phyloP scores from a whole-genome alignment of 2,113 vertebrate species.

The Rhinolophus ferrumequinum region DNA sequence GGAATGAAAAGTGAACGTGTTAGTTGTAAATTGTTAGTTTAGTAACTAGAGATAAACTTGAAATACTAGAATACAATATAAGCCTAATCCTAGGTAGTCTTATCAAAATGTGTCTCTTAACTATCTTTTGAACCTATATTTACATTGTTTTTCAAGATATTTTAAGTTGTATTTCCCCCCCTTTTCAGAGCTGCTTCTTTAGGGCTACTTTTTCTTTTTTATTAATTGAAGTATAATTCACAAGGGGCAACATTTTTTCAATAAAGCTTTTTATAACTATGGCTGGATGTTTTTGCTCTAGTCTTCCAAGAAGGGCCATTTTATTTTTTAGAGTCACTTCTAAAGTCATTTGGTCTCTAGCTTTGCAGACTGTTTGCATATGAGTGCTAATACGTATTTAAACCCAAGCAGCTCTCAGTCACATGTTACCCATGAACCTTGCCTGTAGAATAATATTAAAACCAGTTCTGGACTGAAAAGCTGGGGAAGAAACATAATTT shows the following conservation, averaged over 20 bases:
- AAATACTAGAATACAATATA: slow-evolving; percentile 68
- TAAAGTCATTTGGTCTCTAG: slow-evolving; percentile 47
- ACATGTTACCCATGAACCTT: slow-evolving; percentile 58
- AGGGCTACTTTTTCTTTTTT: slow-evolving; percentile 47
- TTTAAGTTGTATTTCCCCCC: slow-evolving; percentile 82
- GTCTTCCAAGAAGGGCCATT: slow-evolving; percentile 66
- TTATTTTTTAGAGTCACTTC: slow-evolving; percentile 56
- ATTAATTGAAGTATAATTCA: slow-evolving; percentile 46
- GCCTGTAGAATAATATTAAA: not conserved
- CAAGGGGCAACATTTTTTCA: slow-evolving; percentile 43
- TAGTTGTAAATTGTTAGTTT: slow-evolving; percentile 76
- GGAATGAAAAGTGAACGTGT: slow-evolving; percentile 75
- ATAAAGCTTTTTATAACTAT: slow-evolving; percentile 55
- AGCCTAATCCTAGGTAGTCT: slow-evolving; percentile 57
- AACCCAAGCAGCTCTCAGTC: slow-evolving; percentile 66
- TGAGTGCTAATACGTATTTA: slow-evolving; percentile 38
- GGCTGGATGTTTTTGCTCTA: slow-evolving; percentile 54
- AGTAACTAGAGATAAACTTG: slow-evolving; percentile 78
- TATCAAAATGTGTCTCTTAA: slow-evolving; percentile 74
- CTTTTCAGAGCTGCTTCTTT: slow-evolving; percentile 71
- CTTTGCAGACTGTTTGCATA: slow-evolving; percentile 47
- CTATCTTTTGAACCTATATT: slow-evolving; percentile 70
- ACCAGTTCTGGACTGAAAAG: slow-evolving; percentile 74
- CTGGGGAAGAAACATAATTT: slow-evolving; percentile 69
- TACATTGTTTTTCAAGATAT: slow-evolving; percentile 68